phyloP scores from a whole-genome alignment of 2,113 vertebrate genomes.

The Sigmodon hispidus region DNA sequence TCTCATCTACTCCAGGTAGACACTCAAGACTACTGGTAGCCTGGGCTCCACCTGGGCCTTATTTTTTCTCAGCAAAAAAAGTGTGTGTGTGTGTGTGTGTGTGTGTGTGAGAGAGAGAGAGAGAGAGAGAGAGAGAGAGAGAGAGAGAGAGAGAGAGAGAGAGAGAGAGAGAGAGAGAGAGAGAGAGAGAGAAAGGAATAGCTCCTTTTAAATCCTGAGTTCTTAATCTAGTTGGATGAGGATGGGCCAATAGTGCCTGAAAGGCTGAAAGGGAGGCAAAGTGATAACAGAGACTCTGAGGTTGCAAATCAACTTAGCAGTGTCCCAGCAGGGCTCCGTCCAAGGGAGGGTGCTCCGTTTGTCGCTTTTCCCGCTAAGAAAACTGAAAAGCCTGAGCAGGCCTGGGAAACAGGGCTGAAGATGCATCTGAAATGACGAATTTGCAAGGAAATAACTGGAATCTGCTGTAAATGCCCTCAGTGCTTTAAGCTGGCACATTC shows the following conservation, averaged over 20 bases:
- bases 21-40: rapidly evolving
- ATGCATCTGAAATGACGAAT: not conserved
- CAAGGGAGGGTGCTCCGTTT: not conserved
- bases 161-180: no score
- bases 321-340: not conserved
- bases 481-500: constrained; percentile 34
- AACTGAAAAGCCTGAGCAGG: not conserved
- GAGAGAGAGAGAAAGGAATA: not conserved
- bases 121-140: no score
- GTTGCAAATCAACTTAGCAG: not conserved
- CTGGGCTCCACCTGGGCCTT: not conserved
- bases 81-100: no score
- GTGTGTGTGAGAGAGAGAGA: no score
- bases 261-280: not conserved
- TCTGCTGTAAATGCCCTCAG: constrained; percentile 39
- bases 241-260: not conserved
- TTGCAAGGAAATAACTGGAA: constrained; percentile 44
- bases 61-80: not conserved
- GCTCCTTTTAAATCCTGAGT: not conserved
- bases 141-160: no score
- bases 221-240: not conserved
- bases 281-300: not conserved
- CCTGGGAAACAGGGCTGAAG: not conserved
- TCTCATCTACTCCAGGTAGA: constrained; percentile 97
- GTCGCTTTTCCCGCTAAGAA: not conserved